Evolutionary conservation across 1,140 invertebrate species (phyloP), one percentile per base, ranked within the genome.

Genomic region (Calosoma granatense): DNA sequence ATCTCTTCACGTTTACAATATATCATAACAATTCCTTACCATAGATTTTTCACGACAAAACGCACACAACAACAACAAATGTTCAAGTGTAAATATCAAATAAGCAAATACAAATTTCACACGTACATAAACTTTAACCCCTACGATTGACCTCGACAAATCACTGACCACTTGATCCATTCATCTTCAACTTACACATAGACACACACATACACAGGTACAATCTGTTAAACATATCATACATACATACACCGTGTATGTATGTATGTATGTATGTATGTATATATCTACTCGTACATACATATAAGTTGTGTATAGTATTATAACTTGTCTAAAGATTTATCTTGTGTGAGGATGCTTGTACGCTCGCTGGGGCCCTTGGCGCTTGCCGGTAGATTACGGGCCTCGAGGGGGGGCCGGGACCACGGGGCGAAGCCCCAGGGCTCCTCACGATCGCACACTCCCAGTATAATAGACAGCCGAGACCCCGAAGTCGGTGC

Each of bases 211-310:
- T 20, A 51, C 17, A 36, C 22, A 19, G 17, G 17, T 20, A 26
- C 14, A 54, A 17, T 11, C 17, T 11, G 9, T 51, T 51, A 19
- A 11, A 19, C 17, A 51, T 17, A 9, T 17, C 17, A 51, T 19
- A 51, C 12, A 20, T 12, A 20, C 12, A 20, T 20, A 17, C 47
- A 19, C 15, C 20, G 47, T 51, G 47, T 11, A 11, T 17, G 22
- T 54, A 54, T 22, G 22, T 22, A 54, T 17, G 22, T 54, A 54
- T 22, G 22, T 22, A 54, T 22, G 22, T 54, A 54, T 54, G 22
- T 57, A 54, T 57, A 55, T 54, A 57, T 57, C 21, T 53, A 57
- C 22, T 14, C 20, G 55, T 57, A 57, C n/a, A 36, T 9, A 36
- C n/a, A 36, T 36, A n/a, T 9, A 9, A 36, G 26, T 36, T 36